Conservation (phyloP, 2,888 invertebrate genomes). For the Eupsilia transversa region DNA sequence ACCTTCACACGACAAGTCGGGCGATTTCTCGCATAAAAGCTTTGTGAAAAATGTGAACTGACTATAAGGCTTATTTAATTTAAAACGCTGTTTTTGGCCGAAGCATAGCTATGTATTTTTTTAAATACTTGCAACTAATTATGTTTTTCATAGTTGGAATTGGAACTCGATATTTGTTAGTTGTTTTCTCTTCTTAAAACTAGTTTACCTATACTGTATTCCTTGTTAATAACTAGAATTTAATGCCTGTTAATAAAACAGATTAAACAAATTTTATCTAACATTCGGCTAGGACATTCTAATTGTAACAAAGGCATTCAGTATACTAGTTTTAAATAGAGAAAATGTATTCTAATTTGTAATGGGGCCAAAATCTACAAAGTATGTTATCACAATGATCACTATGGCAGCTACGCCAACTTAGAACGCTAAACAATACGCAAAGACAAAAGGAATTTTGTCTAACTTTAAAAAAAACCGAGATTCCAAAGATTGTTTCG, state of each 20-base stretch:
- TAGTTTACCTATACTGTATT: background rate
- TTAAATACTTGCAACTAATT: too few relatives aligned
- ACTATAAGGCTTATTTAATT: background rate
- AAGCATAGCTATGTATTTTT: constrained; percentile 1
- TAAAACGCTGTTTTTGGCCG: background rate
- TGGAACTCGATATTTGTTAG: background rate
- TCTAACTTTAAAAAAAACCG: background rate
- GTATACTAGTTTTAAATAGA: background rate
- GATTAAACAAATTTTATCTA: too few relatives aligned
- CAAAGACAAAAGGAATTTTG: background rate
- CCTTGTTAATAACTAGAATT: background rate
- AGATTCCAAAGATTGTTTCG: background rate
- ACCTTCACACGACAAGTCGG: background rate
- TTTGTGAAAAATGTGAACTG: background rate
- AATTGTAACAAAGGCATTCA: background rate
- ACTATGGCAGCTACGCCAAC: background rate
- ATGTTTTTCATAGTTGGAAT: background rate
- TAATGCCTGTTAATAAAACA: background rate
- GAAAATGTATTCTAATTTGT: background rate
- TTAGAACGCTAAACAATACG: background rate
- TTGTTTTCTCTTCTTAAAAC: background rate
- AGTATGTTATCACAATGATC: background rate
- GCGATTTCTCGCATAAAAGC: background rate
- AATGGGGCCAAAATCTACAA: background rate
- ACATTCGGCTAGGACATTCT: background rate